phyloP scores from a whole-genome alignment of 1,140 invertebrate genomes.

The Pristionchus pacificus region DNA sequence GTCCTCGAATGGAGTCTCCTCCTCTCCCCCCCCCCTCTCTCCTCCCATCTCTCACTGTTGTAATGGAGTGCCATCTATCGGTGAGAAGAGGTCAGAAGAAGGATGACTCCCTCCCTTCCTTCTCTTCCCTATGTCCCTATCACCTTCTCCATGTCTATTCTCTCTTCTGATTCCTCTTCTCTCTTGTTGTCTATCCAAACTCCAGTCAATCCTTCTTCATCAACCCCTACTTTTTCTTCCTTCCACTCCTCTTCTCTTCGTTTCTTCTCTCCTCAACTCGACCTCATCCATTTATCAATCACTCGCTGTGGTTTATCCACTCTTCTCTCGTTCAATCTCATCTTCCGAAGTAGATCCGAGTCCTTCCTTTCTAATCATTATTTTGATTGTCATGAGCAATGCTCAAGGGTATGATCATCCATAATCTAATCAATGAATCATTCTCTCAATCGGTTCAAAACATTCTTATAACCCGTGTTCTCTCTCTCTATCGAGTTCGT shows the following conservation, averaged over 20 bases:
- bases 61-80: no score
- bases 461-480: no score
- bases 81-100: background rate
- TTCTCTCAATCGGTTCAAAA: no score
- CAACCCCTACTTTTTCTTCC: background rate
- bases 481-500: no score
- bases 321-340: background rate
- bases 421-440: no score
- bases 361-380: background rate
- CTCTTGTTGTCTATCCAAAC: background rate
- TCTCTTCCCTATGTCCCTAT: background rate
- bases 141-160: background rate
- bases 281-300: background rate
- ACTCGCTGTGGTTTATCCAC: background rate
- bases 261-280: background rate
- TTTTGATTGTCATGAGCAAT: no score
- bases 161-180: background rate
- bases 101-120: background rate
- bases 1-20: no score
- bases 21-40: no score
- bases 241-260: background rate
- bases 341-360: background rate
- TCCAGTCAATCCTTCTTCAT: background rate
- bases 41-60: no score
- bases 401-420: no score